These are phyloP conservation scores for Hypselothyrea guttata DNA, from an alignment of 2,888 invertebrate genomes.

Conservation along the genomic window DNA sequence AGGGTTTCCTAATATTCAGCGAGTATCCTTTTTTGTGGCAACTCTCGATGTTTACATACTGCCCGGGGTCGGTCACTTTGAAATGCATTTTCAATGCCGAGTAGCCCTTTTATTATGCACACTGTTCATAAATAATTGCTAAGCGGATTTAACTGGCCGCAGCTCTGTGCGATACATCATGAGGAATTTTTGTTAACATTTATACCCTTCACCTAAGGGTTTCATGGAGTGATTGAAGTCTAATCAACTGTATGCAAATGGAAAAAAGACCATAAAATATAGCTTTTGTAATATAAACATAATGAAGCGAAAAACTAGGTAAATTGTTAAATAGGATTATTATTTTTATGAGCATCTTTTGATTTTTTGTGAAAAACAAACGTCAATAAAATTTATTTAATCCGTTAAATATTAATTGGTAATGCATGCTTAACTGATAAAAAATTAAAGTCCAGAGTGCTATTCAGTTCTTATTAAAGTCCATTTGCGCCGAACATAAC, in stretches of 20 bases:
- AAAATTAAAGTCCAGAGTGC: too few species aligned
- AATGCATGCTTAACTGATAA: too few species aligned
- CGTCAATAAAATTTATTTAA: too few species aligned
- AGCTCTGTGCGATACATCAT: too few species aligned
- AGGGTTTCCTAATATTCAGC: slow-evolving; percentile 33
- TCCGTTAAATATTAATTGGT: too few species aligned
- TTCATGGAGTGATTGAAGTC: too few species aligned
- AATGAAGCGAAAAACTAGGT: too few species aligned
- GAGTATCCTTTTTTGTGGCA: slow-evolving; percentile 20
- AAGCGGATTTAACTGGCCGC: slow-evolving; percentile 17
- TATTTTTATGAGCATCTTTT: too few species aligned
- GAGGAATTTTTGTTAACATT: not conserved
- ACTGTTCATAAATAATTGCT: slow-evolving; percentile 14
- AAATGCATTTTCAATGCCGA: slow-evolving; percentile 7
- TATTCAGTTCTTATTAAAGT: slow-evolving; percentile 57
- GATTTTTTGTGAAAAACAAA: too few species aligned
- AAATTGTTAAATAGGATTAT: slow-evolving; percentile 22
- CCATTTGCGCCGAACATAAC: slow-evolving; percentile 46
- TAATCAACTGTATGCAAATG: too few species aligned
- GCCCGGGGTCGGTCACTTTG: slow-evolving; percentile 1
- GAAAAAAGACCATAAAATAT: too few species aligned
- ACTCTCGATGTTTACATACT: slow-evolving; percentile 8
- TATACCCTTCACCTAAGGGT: slow-evolving; percentile 1
- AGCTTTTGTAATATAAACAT: too few species aligned
- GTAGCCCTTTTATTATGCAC: slow-evolving; percentile 10